Evolutionary conservation across 2,888 invertebrate genomes (phyloP).

Genomic region (Scrobipalpa atriplicella): DNA sequence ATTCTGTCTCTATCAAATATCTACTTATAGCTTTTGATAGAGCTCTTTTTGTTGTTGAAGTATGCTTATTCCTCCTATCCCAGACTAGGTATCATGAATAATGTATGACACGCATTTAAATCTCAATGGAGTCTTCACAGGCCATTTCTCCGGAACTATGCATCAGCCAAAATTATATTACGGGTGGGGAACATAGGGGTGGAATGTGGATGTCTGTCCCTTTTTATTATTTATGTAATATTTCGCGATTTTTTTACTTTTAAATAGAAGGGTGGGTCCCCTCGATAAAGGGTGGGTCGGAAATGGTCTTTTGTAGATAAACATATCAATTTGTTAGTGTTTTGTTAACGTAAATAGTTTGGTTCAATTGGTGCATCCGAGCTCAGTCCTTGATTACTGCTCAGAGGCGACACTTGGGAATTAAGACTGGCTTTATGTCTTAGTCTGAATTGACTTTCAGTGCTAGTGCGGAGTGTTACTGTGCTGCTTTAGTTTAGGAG

Average conservation of each 20-base stretch:
- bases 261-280: conserved; percentile 80
- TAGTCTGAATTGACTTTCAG: conserved; percentile 26
- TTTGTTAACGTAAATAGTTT: conserved; percentile 75
- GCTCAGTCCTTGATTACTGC: conserved; percentile 69
- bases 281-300: conserved; percentile 74
- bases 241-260: conserved; percentile 70
- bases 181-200: conserved; percentile 56
- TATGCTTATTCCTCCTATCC: not conserved
- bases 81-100: conserved; percentile 53
- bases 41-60: not conserved
- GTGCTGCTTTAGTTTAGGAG: not conserved
- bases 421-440: conserved; percentile 57
- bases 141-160: conserved; percentile 78
- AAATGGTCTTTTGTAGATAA: conserved; percentile 80
- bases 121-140: conserved; percentile 65
- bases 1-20: not conserved
- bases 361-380: conserved; percentile 65
- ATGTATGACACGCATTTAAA: conserved; percentile 66
- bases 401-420: conserved; percentile 59
- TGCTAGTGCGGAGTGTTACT: conserved; percentile 16
- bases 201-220: conserved; percentile 37
- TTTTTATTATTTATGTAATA: conserved; percentile 79
- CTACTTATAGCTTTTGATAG: not conserved
- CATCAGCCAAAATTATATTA: conserved; percentile 71
- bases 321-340: conserved; percentile 82